Evolutionary conservation across 2,888 invertebrate genomes (phyloP), one percentile per base, ranked within the genome.

Genomic region (Phorcus lineatus): DNA sequence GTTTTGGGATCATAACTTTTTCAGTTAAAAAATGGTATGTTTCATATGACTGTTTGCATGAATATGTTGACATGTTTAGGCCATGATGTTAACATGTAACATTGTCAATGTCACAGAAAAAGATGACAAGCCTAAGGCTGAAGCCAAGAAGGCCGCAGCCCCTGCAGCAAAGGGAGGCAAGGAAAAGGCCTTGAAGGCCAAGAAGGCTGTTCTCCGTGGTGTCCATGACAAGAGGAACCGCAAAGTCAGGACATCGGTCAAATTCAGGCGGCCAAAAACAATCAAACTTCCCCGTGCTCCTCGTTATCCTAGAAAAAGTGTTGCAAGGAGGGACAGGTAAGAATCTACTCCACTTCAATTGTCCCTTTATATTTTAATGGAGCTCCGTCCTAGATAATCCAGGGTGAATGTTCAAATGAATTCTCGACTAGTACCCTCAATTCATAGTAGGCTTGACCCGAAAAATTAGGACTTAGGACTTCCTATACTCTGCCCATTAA

Each of bases 191-290:
- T 95, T 96, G 86, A 97, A 96, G 93, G 95, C 96, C 22, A 97
- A 93, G 88, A 93, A 92, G 86, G 88, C 97, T 96, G 96, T 98
- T 81, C 95, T 98, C 86, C 98, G 97, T 93, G 99, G 99, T 85
- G 95, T 96, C 89, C 96, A 97, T 95, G 97, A 97, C 90, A 97
- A 97, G 81, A 95, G 97, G 80, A 95, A 95, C 16, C 95, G 97
- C 86, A 97, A 99, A 94, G 96, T 99, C 90, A 96, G 99, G 92
- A 98, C 97, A 66, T 96, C 97, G 6, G 99, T 99, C 86, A 97
- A 97, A 92, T 99, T 99, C 95, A 96, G 96, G 91, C 95, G 98
- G 85, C 99, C 99, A 17, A 97, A 96, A 92, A 99, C 99, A 67
- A 96, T 98, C 94, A 96, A 96, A 91, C 96, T 98, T 82, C 96